Evolutionary conservation across 2,797 vertebrate genomes (phyloP).

Genomic region (Steatocranus sp.): DNA sequence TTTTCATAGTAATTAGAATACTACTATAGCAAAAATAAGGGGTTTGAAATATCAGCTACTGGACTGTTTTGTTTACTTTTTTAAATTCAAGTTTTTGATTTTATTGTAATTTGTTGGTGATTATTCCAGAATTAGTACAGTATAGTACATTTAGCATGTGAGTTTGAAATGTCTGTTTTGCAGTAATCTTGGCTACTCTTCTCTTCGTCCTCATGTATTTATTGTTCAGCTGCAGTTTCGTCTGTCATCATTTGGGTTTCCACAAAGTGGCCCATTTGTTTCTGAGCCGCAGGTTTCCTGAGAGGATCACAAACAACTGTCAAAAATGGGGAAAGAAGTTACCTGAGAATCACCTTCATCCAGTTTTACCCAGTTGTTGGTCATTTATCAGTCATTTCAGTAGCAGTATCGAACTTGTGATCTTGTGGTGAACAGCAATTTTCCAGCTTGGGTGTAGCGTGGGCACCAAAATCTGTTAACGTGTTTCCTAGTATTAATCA

Average conservation of each 20-base stretch:
- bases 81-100: not conserved
- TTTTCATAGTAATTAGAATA: not conserved
- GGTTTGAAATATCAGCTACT: not conserved
- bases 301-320: not conserved
- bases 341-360: not conserved
- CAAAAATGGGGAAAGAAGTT: not conserved
- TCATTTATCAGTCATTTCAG: not conserved
- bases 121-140: not conserved
- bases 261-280: not conserved
- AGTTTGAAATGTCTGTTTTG: not conserved
- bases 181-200: not conserved
- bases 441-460: not conserved
- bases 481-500: not conserved
- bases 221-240: not conserved
- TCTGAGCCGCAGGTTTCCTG: not conserved
- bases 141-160: not conserved
- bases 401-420: accelerated
- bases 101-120: not conserved
- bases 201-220: not conserved
- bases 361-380: not conserved
- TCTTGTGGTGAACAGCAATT: not conserved
- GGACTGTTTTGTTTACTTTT: not conserved
- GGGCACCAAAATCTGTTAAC: accelerated
- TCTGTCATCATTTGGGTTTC: not conserved
- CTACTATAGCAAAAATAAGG: not conserved